Percentiles rank a stretch among this genome's conserved stretches.
Evolutionary conservation across 2,888 invertebrate genomes (phyloP).

Genomic region (Caenorhabditis becei): DNA sequence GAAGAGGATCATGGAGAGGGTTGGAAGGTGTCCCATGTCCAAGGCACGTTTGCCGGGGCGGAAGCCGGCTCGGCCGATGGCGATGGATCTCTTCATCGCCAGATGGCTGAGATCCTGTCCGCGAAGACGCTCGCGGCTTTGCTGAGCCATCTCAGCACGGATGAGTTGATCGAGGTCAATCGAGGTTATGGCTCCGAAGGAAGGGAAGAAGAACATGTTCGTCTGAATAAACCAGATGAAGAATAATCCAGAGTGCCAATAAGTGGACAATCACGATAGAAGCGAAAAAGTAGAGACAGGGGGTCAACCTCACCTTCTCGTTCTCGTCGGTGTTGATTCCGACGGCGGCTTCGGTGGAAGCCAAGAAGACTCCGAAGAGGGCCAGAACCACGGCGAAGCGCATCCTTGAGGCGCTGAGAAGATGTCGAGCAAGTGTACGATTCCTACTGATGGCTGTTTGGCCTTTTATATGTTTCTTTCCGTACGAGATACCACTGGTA

Average conservation of each 20-base stretch:
- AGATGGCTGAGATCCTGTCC: conserved; percentile 50
- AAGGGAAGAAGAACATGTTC: conserved; percentile 1
- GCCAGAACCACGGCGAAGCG: background rate
- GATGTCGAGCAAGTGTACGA: background rate
- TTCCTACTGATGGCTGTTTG: too few relatives aligned
- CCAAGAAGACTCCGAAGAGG: background rate
- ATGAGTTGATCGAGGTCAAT: conserved; percentile 28
- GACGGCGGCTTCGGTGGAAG: background rate
- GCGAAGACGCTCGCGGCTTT: background rate
- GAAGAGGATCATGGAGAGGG: background rate
- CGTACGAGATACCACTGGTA: background rate
- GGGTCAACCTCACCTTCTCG: background rate
- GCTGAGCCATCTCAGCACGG: conserved; percentile 1
- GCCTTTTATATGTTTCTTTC: conserved; percentile 11
- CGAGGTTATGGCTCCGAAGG: conserved; percentile 15
- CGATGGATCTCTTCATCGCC: conserved; percentile 38
- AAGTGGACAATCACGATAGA: too few relatives aligned
- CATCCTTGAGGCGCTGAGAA: background rate
- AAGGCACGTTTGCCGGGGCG: conserved; percentile 60
- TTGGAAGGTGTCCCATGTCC: conserved; percentile 30
- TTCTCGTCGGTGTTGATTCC: background rate
- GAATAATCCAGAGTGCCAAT: too few relatives aligned
- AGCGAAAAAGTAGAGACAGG: background rate
- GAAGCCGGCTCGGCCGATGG: conserved; percentile 54
- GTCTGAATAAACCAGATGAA: conserved; percentile 3